These are phyloP conservation scores for Gambusia affinis DNA, from an alignment of 2,113 vertebrate species.

Conservation along the genomic window DNA sequence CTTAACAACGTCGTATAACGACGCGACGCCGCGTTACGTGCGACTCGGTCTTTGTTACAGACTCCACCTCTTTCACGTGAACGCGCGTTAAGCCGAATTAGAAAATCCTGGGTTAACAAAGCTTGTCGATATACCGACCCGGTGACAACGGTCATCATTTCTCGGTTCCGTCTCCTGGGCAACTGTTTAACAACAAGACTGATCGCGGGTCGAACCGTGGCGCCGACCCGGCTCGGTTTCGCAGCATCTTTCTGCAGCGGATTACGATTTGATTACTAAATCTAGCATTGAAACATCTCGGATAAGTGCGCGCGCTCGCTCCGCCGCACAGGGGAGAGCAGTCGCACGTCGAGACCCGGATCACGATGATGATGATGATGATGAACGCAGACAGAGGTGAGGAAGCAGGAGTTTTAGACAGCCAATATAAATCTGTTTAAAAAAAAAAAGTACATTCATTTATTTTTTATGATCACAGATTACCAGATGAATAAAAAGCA, in stretches of 20 bases:
- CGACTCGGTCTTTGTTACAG: conserved; percentile 33
- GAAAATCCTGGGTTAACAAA: conserved; percentile 76
- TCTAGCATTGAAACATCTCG: conserved; percentile 73
- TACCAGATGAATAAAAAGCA: conserved; percentile 53
- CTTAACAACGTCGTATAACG: background rate
- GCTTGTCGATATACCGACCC: conserved; percentile 28
- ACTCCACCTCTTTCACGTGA: conserved; percentile 58
- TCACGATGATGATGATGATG: conserved; percentile 38
- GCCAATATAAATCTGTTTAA: background rate
- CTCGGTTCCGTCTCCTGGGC: background rate
- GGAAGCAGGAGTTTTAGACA: background rate
- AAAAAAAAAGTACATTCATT: background rate
- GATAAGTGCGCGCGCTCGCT: conserved; percentile 68
- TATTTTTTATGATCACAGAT: conserved; percentile 23
- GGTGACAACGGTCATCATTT: background rate
- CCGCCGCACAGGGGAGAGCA: conserved; percentile 42
- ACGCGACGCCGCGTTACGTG: conserved; percentile 17
- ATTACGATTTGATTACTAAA: conserved; percentile 65
- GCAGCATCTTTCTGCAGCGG: background rate
- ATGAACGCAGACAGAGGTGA: conserved; percentile 63
- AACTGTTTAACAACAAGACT: background rate
- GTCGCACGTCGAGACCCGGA: conserved; percentile 48
- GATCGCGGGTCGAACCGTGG: background rate
- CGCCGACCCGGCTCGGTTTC: background rate
- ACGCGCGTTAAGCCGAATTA: conserved; percentile 73